Evolutionary conservation across 2,888 invertebrate genomes (phyloP).

Genomic region (Catocala fraxini): DNA sequence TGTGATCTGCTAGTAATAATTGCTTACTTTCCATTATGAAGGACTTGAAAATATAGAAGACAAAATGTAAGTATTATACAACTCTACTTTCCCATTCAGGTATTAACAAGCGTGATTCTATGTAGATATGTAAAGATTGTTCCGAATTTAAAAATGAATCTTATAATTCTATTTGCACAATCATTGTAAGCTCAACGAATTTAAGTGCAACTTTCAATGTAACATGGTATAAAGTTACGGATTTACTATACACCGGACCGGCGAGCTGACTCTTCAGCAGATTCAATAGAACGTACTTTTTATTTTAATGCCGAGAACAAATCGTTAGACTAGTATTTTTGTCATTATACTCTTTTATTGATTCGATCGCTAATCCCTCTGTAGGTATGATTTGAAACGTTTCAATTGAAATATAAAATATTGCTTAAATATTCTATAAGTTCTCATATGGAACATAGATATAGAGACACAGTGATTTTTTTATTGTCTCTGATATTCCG

Average conservation of each 20-base stretch:
- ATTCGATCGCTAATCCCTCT: neutral
- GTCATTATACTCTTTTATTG: constrained; percentile 8
- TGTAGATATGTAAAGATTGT: too few relatives aligned
- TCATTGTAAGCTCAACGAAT: neutral
- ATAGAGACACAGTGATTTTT: too few relatives aligned
- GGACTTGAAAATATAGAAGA: too few relatives aligned
- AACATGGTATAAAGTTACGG: neutral
- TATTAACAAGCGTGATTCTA: too few relatives aligned
- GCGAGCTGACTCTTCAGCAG: neutral
- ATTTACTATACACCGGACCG: neutral
- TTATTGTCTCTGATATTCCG: too few relatives aligned
- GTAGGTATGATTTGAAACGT: neutral
- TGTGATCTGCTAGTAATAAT: too few relatives aligned
- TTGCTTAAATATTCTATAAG: too few relatives aligned
- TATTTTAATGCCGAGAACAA: neutral
- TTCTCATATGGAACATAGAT: neutral
- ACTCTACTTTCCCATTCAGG: too few relatives aligned
- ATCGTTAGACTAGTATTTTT: neutral
- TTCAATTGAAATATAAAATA: neutral
- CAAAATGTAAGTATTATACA: too few relatives aligned
- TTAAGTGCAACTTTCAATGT: neutral
- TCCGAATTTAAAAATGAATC: too few relatives aligned
- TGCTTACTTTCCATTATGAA: too few relatives aligned
- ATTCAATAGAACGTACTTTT: constrained; percentile 2
- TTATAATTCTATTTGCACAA: too few relatives aligned